Percentiles rank a stretch among this genome's conserved stretches.
phyloP scores from a whole-genome alignment of 2,888 invertebrate species.

The Tiphia femorata region DNA sequence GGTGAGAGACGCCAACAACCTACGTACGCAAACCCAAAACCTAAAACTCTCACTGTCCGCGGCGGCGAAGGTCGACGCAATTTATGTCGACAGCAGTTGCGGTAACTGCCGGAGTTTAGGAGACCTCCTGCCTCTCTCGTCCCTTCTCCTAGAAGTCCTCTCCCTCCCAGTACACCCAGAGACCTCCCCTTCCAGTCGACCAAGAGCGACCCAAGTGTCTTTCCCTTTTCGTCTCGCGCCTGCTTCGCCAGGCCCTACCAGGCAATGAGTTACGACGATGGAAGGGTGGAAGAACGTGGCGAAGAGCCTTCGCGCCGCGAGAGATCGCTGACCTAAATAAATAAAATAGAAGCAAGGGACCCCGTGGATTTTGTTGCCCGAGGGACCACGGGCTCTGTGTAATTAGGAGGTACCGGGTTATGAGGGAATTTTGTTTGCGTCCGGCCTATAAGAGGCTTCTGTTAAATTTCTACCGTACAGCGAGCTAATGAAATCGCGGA shows the following conservation, averaged over 20 bases:
- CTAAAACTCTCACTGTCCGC: slow-evolving; percentile 21
- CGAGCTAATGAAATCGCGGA: too few species aligned
- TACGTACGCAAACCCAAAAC: slow-evolving; percentile 3
- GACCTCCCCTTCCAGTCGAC: neutral
- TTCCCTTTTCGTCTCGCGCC: too few species aligned
- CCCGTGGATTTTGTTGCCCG: too few species aligned
- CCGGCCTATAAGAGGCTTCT: too few species aligned
- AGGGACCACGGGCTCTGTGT: too few species aligned
- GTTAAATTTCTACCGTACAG: too few species aligned
- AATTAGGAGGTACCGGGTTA: too few species aligned
- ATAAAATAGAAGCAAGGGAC: too few species aligned
- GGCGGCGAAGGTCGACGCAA: slow-evolving; percentile 22
- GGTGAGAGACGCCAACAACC: neutral
- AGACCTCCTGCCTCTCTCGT: slow-evolving; percentile 16
- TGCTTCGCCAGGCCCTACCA: too few species aligned
- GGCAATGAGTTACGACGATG: slow-evolving; percentile 27
- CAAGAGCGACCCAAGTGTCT: too few species aligned
- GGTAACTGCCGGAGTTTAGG: slow-evolving; percentile 33
- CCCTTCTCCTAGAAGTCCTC: neutral
- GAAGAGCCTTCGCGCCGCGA: neutral
- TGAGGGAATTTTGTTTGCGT: too few species aligned
- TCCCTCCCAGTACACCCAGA: neutral
- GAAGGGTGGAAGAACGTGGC: neutral
- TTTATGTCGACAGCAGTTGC: slow-evolving; percentile 32
- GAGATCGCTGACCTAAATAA: neutral